Evolutionary conservation across 1,140 invertebrate species (phyloP), one percentile per base, ranked within the genome.

Genomic region (Epicauta chinensis): DNA sequence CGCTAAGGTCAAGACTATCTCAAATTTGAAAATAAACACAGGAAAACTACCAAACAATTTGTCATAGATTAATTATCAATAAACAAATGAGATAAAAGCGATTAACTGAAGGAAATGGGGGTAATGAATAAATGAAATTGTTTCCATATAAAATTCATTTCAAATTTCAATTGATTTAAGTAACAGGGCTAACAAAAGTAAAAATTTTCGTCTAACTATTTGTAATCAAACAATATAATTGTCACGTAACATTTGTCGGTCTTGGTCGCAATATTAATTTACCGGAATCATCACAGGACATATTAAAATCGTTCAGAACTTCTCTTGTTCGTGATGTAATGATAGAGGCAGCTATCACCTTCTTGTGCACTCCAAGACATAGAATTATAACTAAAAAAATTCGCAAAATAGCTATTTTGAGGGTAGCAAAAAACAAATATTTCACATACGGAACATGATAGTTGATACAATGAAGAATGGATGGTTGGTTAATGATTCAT

Each of bases 231-330:
- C 23, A 23, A 23, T 23, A 7, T 7, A 23, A 23, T 23, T 49
- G 53, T 65, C 62, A 68, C 15, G 63, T 68, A 51, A 63, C 60
- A 58, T 71, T 75, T 16, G 82, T 77, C 11, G 86, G 86, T 41
- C 86, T 70, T 3, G 90, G 90, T 69, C 91, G 91, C 1, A 93
- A 71, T 57, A 94, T 93, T 11, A 93, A 73, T 72, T 93, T 92
- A 54, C 93, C 92, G 46, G 91, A 93, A 66, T 98, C 93, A 73
- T 97, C 94, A 76, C 93, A 98, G 38, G 91, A 96, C 92, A 97
- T 96, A 70, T 96, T 97, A 69, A 97, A 98, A 71, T 97, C 93
- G 30, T 83, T 83, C 16, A 98, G 78, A 0, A 97, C 93, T 34
- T 79, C 82, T 36, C 93, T 77, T 16, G 92, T 92, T 55, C 95